These are phyloP conservation scores for Ostrea denselamellosa DNA, from an alignment of 1,140 invertebrate genomes.

Conservation along the genomic window DNA sequence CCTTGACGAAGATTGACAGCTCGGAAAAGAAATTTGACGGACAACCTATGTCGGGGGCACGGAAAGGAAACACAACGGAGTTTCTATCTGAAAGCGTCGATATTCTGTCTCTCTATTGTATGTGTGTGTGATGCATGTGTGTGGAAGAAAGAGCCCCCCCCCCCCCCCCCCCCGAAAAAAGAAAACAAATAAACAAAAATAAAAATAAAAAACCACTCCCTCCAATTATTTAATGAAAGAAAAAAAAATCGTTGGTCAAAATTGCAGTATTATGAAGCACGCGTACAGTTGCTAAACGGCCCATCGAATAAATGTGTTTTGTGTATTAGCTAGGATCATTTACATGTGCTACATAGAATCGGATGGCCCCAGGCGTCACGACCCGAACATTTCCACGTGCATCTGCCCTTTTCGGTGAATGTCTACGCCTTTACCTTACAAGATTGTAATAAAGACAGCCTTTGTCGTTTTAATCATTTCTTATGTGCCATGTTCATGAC, in stretches of 20 bases:
- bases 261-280: not conserved
- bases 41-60: conserved; percentile 47
- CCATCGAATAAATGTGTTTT: conserved; percentile 8
- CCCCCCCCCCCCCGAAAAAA: too few relatives aligned
- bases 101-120: too few relatives aligned
- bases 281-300: not conserved
- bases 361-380: conserved; percentile 1
- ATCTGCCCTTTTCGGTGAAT: conserved; percentile 2
- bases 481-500: conserved; percentile 20
- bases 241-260: not conserved
- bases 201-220: too few relatives aligned
- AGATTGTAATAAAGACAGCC: conserved; percentile 21
- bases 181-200: too few relatives aligned
- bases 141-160: too few relatives aligned
- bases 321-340: conserved; percentile 33
- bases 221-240: too few relatives aligned
- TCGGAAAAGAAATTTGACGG: conserved; percentile 58
- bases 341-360: conserved; percentile 21
- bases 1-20: conserved; percentile 64
- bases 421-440: conserved; percentile 22
- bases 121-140: too few relatives aligned
- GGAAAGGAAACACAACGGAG: not conserved
- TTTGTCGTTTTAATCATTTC: conserved; percentile 24
- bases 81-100: not conserved
- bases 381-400: conserved; percentile 15